Evolutionary conservation across 1,140 invertebrate species (phyloP).

Genomic region (Rhopalosiphum padi): DNA sequence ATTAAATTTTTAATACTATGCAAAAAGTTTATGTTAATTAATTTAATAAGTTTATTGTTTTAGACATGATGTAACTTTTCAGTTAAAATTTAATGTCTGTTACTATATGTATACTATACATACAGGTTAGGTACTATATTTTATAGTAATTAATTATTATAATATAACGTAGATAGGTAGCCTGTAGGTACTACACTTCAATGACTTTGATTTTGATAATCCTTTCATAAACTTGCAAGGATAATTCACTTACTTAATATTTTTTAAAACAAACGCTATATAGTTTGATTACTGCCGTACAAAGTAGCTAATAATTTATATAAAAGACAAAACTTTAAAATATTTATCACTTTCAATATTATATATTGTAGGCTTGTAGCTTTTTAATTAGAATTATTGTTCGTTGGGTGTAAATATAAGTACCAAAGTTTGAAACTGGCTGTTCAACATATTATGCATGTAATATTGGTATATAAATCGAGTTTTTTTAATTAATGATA

Average conservation of each 20-base stretch:
- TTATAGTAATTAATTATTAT: not conserved
- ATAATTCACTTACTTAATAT: not conserved
- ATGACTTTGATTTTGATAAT: not conserved
- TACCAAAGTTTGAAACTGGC: not conserved
- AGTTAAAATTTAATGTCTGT: not conserved
- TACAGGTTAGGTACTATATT: not conserved
- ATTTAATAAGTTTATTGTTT: not conserved
- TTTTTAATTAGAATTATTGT: not conserved
- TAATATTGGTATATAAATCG: not conserved
- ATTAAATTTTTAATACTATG: not conserved
- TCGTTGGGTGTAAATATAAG: not conserved
- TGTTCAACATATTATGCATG: not conserved
- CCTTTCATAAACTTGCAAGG: not conserved
- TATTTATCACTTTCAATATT: not conserved
- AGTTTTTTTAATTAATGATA: not conserved
- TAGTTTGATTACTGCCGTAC: not conserved
- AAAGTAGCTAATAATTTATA: not conserved
- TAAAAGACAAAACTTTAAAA: not conserved
- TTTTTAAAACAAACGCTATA: not conserved
- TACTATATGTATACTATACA: too few species aligned
- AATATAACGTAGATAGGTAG: not conserved
- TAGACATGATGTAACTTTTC: not conserved
- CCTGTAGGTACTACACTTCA: not conserved
- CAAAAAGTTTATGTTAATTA: not conserved
- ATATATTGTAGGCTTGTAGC: too few species aligned